phyloP scores from a whole-genome alignment of 2,888 invertebrate species.

The Drosophila helvetica region DNA sequence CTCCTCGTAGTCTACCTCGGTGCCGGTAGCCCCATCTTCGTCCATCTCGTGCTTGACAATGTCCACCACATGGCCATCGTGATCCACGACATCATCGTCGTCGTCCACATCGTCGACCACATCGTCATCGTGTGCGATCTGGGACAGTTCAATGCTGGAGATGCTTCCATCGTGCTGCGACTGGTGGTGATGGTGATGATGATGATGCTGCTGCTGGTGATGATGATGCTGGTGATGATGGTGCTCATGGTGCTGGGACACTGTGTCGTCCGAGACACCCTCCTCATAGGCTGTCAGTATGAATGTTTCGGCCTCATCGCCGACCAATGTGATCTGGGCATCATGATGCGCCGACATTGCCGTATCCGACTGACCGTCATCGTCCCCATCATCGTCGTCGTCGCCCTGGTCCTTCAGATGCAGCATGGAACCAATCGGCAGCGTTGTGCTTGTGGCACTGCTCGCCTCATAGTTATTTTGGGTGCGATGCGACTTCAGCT shows the following conservation, averaged over 20 bases:
- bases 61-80: slow-evolving; percentile 74
- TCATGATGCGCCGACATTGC: slow-evolving; percentile 65
- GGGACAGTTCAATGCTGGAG: slow-evolving; percentile 69
- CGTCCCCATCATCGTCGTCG: slow-evolving; percentile 70
- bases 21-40: slow-evolving; percentile 74
- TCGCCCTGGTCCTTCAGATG: slow-evolving; percentile 61
- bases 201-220: slow-evolving; percentile 51
- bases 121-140: slow-evolving; percentile 63
- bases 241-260: slow-evolving; percentile 51
- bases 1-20: slow-evolving; percentile 79
- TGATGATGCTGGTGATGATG: slow-evolving; percentile 43
- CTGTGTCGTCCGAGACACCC: slow-evolving; percentile 76
- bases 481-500: slow-evolving; percentile 80
- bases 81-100: slow-evolving; percentile 62
- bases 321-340: slow-evolving; percentile 74
- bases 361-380: slow-evolving; percentile 65
- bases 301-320: slow-evolving; percentile 76
- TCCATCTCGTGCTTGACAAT: slow-evolving; percentile 77
- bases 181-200: slow-evolving; percentile 65
- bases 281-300: slow-evolving; percentile 80
- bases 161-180: slow-evolving; percentile 74
- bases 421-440: slow-evolving; percentile 52
- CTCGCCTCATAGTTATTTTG: slow-evolving; percentile 37
- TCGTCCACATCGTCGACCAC: slow-evolving; percentile 64
- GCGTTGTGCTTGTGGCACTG: slow-evolving; percentile 25